Conservation (phyloP, 2,797 vertebrate genomes). For the Prionace glauca region DNA sequence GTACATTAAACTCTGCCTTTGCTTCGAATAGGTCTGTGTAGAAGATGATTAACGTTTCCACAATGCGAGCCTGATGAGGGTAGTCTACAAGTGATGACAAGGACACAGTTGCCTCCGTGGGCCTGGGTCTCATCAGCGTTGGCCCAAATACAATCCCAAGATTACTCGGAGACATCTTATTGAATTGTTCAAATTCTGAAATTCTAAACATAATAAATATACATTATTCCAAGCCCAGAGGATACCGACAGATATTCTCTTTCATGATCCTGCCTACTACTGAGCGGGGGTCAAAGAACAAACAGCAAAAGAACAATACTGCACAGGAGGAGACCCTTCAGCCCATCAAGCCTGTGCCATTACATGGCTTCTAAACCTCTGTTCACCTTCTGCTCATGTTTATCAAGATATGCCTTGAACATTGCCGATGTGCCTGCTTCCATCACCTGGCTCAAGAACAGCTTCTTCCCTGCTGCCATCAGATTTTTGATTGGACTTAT, state of each 20-base stretch:
- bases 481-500: too few species aligned
- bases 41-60: conserved; percentile 84
- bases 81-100: conserved; percentile 94
- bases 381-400: too few species aligned
- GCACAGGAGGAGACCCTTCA: too few species aligned
- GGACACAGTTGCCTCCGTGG: conserved; percentile 83
- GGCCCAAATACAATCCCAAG: conserved; percentile 94
- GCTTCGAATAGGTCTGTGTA: conserved; percentile 68
- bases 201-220: conserved; percentile 61
- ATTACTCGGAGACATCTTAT: conserved; percentile 93
- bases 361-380: too few species aligned
- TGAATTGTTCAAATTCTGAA: conserved; percentile 80
- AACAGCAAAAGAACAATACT: too few species aligned
- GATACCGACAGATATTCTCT: background rate
- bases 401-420: too few species aligned
- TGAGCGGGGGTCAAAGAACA: background rate
- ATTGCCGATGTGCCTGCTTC: too few species aligned
- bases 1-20: conserved; percentile 49
- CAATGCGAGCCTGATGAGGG: conserved; percentile 86
- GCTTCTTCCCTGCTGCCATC: too few species aligned
- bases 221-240: background rate
- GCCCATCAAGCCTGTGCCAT: too few species aligned
- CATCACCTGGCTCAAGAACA: too few species aligned
- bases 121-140: conserved; percentile 84
- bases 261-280: background rate